A percentile compares a stretch with the other conserved stretches of the same genome.
Evolutionary conservation across 2,888 invertebrate genomes (phyloP).

Genomic region (Chymomyza caudatula): DNA sequence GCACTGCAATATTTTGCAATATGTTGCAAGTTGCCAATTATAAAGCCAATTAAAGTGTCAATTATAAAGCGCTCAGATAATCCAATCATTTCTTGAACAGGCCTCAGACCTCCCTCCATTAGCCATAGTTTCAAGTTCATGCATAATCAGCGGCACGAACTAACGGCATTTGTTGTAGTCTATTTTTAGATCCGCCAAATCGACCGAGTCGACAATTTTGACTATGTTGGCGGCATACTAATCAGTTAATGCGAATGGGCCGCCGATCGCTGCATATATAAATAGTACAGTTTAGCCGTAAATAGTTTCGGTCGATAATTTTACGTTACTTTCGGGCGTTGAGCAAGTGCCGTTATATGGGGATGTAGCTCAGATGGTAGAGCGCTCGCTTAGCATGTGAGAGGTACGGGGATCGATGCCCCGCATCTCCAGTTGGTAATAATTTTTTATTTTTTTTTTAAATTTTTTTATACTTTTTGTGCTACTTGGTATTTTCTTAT

Average conservation of each 20-base stretch:
- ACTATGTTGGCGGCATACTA: not conserved
- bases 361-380: constrained; percentile 78
- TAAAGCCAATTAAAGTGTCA: constrained; percentile 53
- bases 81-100: not conserved
- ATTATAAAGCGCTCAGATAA: constrained; percentile 46
- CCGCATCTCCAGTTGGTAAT: constrained; percentile 69
- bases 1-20: constrained; percentile 4
- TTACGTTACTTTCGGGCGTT: not conserved
- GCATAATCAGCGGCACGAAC: not conserved
- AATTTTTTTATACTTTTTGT: not conserved
- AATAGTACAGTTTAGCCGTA: not conserved
- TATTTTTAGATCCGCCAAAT: not conserved
- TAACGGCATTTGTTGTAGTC: not conserved
- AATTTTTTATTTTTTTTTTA: constrained; percentile 18
- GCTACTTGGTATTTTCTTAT: too few species aligned
- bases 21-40: constrained; percentile 41
- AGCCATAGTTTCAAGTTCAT: not conserved
- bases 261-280: not conserved
- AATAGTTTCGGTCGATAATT: not conserved
- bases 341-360: constrained; percentile 35
- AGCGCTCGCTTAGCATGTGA: constrained; percentile 78
- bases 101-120: not conserved
- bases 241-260: not conserved
- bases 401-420: constrained; percentile 77
- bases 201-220: not conserved